Base-by-base conservation (phyloP, 2,888 invertebrate species). In the Lepidochrysops patricia region DNA sequence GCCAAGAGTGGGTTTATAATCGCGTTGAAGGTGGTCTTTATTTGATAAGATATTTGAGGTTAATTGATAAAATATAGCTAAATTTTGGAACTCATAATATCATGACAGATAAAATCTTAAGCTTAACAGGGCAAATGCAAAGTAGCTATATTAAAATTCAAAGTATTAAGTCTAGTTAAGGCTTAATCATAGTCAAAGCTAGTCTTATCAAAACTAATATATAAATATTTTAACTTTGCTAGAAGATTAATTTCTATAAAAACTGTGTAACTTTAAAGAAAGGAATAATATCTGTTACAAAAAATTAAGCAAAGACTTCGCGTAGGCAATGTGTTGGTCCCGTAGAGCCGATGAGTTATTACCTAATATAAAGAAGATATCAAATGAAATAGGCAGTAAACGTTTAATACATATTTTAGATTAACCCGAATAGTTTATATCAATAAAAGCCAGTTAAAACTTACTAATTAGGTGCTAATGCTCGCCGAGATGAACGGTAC, bases 391-490 rank as follows among this genome's bases (percentile, higher is more conserved):
- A 23, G 43, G 43, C 12, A 43, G 43, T 43, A 43, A 43, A 43
- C 19, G 9, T 25, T 50, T 50, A 50, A 26, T 25, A 50, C n/a
- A 26, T 26, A 26, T 50, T 50, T 26, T 26, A 50, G 13, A 50
- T 50, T 50, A 50, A 50, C 26, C 50, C 50, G 26, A 50, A 50
- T 26, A 50, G 26, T 50, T 50, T 26, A 26, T 26, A 25, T 50
- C 50, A 25, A 50, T 50, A 50, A 50, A 50, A 26, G 25, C n/a
- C 50, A 50, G 26, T 50, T 50, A 50, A 26, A 50, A 26, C 25
- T 26, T 26, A 50, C 25, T 50, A 26, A 50, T 26, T n/a, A 50
- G 50, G 50, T 50, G 50, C n/a, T 50, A 50, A 50, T 50, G 50
- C 50, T 50, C 50, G 26, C 26, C n/a, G 50, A 50, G 50, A 50